Base-by-base conservation (phyloP, 2,113 vertebrate genomes). In the Colistium nudipinnis region DNA sequence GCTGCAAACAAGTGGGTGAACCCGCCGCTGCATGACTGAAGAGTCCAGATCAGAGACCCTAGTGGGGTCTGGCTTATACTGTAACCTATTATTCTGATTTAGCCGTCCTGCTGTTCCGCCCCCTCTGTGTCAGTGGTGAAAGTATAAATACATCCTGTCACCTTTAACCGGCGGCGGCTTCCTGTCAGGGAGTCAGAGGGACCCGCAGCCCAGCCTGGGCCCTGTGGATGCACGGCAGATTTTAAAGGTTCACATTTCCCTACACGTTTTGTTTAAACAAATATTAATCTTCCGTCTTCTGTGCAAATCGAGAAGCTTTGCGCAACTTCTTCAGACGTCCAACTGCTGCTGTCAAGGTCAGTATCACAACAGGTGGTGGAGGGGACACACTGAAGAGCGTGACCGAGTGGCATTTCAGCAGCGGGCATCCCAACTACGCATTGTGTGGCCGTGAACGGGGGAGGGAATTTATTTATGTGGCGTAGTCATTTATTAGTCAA, bases 271-370 rank as follows among this genome's bases (percentile, higher is more conserved):
- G 30, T 11, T 39, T 9, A n/a, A 31, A n/a, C n/a, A n/a, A 27
- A 4, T 39, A 22, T 56, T 9, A 19, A n/a, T n/a, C 62, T 78
- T 48, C 22, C 27, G 35, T 59, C 6, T 52, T 39, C 31, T 54
- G 1, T 71, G 56, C 14, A 33, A 63, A 22, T 7, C 9, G 4
- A 55, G 24, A 24, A 59, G 20, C n/a, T 60, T 22, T 20, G 9
- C 64, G 62, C 66, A 52, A 38, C 66, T 70, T 70, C 72, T 61
- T 59, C 35, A 12, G 54, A 24, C 64, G 57, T 14, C 7, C 73
- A 35, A 59, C 83, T 76, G 74, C 75, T 70, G 69, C 62, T 31
- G 81, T 93, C 92, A 94, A 95, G 95, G 95, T 95, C 92, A 95
- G 95, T 95, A 85, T 80, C 44, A 48, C 66, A 47, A 78, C 91